phyloP scores from a whole-genome alignment of 2,113 vertebrate genomes.

The Lutjanus erythropterus region DNA sequence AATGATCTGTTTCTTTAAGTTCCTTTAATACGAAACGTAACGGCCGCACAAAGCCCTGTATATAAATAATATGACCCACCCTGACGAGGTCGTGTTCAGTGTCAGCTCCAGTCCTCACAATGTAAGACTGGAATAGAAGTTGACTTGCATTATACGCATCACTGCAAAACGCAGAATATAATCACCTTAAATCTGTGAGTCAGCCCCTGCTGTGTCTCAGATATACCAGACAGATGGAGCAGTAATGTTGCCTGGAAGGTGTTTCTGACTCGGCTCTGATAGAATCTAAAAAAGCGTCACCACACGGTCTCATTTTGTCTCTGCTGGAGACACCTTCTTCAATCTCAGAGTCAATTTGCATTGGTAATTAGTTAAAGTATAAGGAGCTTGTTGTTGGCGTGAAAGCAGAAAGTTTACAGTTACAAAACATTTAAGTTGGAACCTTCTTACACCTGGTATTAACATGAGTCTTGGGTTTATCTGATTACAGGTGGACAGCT shows the following conservation, averaged over 20 bases:
- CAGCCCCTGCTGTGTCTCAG: constrained; percentile 34
- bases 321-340: neutral
- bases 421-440: no score
- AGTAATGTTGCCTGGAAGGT: constrained; percentile 40
- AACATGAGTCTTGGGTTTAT: no score
- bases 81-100: neutral
- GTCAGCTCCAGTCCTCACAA: neutral
- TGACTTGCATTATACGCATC: constrained; percentile 19
- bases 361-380: neutral
- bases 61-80: no score
- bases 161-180: constrained; percentile 26
- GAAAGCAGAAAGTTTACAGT: no score
- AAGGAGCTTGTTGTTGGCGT: no score
- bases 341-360: neutral
- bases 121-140: neutral
- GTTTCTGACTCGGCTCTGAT: constrained; percentile 8
- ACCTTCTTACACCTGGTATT: no score
- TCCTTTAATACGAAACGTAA: no score
- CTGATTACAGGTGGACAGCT: no score
- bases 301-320: neutral
- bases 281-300: neutral
- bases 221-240: constrained; percentile 45
- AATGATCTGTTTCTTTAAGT: neutral
- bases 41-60: no score
- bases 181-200: constrained; percentile 49